Base-by-base conservation (phyloP, 2,113 vertebrate genomes). In the Leptobrachium ailaonicum region DNA sequence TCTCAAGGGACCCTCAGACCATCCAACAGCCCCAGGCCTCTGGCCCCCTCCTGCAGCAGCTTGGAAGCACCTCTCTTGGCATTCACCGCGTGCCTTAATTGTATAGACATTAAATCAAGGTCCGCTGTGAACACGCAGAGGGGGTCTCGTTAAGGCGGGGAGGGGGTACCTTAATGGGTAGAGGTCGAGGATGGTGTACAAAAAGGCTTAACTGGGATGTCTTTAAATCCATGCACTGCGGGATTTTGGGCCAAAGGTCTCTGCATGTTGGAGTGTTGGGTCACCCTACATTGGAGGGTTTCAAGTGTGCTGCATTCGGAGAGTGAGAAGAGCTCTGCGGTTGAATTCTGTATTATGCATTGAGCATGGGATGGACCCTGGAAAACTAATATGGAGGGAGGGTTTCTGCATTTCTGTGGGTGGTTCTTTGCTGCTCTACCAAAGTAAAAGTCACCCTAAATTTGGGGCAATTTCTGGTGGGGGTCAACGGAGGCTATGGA, bases 41-140 rank as follows among this genome's bases (percentile, higher is more conserved):
- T 64, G 53, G 2, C 53, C 42, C 41, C 42, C n/a, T 62, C 44
- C 9, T 40, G 13, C 7, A 4, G 77, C 41, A 50, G 77, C 42
- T 50, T 10, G 40, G 9, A 69, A 85, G 88, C 82, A 76, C 92
- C 93, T 92, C 96, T 96, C 95, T 97, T 97, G 95, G 95, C 96
- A 97, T 97, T 97, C 95, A 97, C 96, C 96, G 96, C 96, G 96
- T 97, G 96, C 96, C 96, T 97, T 97, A 97, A 97, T 97, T 97
- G 96, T 97, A 93, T 96, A 91, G 94, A 96, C 94, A 96, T 96
- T 95, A 97, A 97, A 97, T 97, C 96, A 97, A 97, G 96, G 96
- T 96, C 95, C 96, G 94, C 96, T 96, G 96, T 97, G 96, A 97
- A 96, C 96, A 98, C 94, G 96, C 92, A 95, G 95, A 97, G 96